Conservation (phyloP, 2,797 vertebrate species). For the Pantherophis alleghaniensis region DNA sequence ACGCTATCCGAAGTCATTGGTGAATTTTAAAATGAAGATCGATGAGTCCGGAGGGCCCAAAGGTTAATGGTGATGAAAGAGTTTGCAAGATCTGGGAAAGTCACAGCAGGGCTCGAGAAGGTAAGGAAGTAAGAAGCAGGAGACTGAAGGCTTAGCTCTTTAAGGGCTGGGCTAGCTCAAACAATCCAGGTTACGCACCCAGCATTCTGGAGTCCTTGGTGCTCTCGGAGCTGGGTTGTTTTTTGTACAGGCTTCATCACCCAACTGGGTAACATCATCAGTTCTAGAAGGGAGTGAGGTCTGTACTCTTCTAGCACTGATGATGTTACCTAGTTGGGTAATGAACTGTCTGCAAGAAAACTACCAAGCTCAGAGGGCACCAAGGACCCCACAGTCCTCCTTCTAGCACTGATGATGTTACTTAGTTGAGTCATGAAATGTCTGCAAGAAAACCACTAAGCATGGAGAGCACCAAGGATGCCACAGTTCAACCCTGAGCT, state of each 20-base stretch:
- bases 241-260: not conserved
- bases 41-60: not conserved
- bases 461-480: too few relatives aligned
- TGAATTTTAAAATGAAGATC: constrained; percentile 26
- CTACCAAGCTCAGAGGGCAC: too few relatives aligned
- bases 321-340: not conserved
- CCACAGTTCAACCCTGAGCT: too few relatives aligned
- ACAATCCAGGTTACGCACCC: not conserved
- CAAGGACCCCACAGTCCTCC: too few relatives aligned
- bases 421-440: too few relatives aligned
- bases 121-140: not conserved
- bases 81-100: constrained; percentile 1
- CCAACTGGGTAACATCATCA: not conserved
- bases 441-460: too few relatives aligned
- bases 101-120: not conserved
- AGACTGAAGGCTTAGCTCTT: not conserved
- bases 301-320: not conserved
- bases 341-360: not conserved
- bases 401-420: too few relatives aligned
- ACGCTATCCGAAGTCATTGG: constrained; percentile 12
- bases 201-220: not conserved
- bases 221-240: not conserved
- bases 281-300: not conserved
- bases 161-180: not conserved
- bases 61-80: constrained; percentile 29